Base-by-base conservation (phyloP, 2,888 invertebrate species). In the Tetrapedia diversipes region DNA sequence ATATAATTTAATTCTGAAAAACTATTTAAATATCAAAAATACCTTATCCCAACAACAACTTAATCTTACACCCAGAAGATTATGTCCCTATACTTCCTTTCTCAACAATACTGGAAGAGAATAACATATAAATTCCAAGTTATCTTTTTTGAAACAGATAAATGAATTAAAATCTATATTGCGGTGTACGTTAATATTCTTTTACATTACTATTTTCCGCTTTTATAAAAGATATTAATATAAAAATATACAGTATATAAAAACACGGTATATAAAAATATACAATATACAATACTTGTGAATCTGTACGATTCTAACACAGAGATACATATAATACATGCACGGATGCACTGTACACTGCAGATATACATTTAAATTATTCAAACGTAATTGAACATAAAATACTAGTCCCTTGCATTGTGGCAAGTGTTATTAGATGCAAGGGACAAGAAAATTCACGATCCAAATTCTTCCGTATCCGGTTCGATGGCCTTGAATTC, bases 401-500 rank as follows among this genome's bases (percentile, higher is more conserved):
- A 4, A 29, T 49, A n/a, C 4, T 24, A 51, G 70, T 81, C 75
- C 79, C 77, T 70, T 73, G 77, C 77, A 79, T 60, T 37, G 24
- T 51, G 43, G 53, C 53, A 63, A 65, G 47, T 47, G 51, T 51
- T 14, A 56, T 59, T 47, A 7, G 54, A 56, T 81, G 78, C 86
- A 85, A 83, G 81, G 80, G 77, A 85, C 77, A 82, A 65, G 83
- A 73, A 65, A 77, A 88, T 89, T 96, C 95, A 99, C 86, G 99
- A 99, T 43, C 99, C 99, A 91, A 98, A 99, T 91, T 98, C 97
- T 89, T 96, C 95, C 1, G 97, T 97, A 81, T 96, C 95, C 77
- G 95, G 94, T 89, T 97, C 97, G 85, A 99, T 99, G 64, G 94
- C 94, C 68, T 95, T 96, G 92, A 98, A 99, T 82, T 96, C 95